Evolutionary conservation across 1,140 invertebrate genomes (phyloP).

Genomic region (Ephestia elutella): DNA sequence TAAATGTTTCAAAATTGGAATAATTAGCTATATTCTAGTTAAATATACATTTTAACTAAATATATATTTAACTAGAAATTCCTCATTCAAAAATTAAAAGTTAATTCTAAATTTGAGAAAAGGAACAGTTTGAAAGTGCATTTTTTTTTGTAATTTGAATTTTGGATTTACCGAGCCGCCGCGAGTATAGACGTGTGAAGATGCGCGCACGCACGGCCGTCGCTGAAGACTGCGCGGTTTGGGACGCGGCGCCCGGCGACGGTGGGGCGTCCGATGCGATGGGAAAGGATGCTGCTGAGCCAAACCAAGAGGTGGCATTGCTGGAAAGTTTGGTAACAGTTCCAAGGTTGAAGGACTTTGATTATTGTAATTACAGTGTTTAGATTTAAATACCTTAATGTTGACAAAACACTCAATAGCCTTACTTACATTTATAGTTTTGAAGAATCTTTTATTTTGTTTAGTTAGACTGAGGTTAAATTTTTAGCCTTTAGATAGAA

Average conservation of each 20-base stretch:
- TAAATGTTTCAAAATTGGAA: background rate
- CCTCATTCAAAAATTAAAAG: background rate
- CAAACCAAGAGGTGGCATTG: constrained; percentile 6
- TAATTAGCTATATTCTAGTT: background rate
- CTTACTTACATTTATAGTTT: too few relatives aligned
- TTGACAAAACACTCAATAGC: background rate
- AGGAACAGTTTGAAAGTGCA: constrained; percentile 15
- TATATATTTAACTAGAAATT: too few relatives aligned
- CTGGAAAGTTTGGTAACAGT: constrained; percentile 8
- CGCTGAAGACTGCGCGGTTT: constrained; percentile 12
- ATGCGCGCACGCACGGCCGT: constrained; percentile 14
- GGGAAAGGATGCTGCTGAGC: constrained; percentile 13
- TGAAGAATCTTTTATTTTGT: too few relatives aligned
- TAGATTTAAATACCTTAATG: background rate
- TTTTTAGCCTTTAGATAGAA: too few relatives aligned
- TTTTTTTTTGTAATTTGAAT: constrained; percentile 4
- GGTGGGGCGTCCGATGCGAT: constrained; percentile 10
- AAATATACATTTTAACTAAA: too few relatives aligned
- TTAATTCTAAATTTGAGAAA: background rate
- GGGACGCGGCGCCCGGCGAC: constrained; percentile 1
- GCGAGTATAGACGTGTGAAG: constrained; percentile 9
- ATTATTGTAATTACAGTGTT: background rate
- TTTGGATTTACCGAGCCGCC: constrained; percentile 4
- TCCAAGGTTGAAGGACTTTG: constrained; percentile 11
- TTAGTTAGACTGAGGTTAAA: too few relatives aligned